phyloP scores from a whole-genome alignment of 1,140 invertebrate species.

The Alviniconcha marisindica region DNA sequence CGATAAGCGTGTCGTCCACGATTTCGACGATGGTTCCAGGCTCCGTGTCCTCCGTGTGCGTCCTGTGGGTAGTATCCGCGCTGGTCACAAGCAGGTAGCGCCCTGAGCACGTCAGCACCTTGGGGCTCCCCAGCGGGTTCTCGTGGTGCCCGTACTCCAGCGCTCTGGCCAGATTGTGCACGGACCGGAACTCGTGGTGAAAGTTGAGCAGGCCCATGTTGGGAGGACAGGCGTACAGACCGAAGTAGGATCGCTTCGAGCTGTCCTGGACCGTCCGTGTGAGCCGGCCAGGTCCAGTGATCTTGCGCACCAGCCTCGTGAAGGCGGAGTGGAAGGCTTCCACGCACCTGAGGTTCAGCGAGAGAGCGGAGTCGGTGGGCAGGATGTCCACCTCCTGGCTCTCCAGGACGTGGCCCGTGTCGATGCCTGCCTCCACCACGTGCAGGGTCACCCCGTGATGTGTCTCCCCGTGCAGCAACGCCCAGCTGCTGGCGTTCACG shows the following conservation, averaged over 20 bases:
- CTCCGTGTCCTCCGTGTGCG: neutral
- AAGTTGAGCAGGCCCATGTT: slow-evolving; percentile 58
- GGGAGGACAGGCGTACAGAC: slow-evolving; percentile 54
- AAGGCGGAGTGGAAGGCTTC: slow-evolving; percentile 53
- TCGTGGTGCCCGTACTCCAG: slow-evolving; percentile 57
- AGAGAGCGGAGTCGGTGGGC: slow-evolving; percentile 53
- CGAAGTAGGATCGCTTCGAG: slow-evolving; percentile 53
- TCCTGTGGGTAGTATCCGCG: slow-evolving; percentile 30
- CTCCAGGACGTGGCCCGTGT: slow-evolving; percentile 59
- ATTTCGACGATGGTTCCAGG: slow-evolving; percentile 54
- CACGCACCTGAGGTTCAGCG: slow-evolving; percentile 58
- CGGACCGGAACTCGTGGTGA: slow-evolving; percentile 19
- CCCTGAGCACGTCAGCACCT: slow-evolving; percentile 49
- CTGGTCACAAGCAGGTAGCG: slow-evolving; percentile 57
- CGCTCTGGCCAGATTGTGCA: slow-evolving; percentile 50
- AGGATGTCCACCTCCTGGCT: slow-evolving; percentile 44
- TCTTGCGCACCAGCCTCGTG: slow-evolving; percentile 41
- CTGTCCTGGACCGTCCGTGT: slow-evolving; percentile 38
- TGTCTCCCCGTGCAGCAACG: slow-evolving; percentile 55
- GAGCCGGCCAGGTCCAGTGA: slow-evolving; percentile 33
- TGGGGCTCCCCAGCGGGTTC: slow-evolving; percentile 56
- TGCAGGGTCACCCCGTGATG: slow-evolving; percentile 61
- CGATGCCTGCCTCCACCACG: slow-evolving; percentile 55
- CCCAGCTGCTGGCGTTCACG: slow-evolving; percentile 60
- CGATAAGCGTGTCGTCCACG: slow-evolving; percentile 54